Base-by-base conservation (phyloP, 2,797 vertebrate genomes). In the Astyanax mexicanus region DNA sequence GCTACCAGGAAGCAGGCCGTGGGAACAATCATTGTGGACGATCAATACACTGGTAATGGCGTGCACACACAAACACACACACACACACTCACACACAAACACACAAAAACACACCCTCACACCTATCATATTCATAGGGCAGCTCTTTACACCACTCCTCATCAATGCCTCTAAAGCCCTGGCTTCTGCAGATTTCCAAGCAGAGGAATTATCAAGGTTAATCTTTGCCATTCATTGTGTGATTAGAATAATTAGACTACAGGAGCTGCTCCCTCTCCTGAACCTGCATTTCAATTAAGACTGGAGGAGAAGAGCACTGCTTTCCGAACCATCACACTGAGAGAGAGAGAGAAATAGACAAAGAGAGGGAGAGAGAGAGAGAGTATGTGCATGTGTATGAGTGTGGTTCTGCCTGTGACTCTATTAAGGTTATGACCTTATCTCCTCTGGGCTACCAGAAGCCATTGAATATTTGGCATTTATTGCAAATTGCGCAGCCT, bases 21-120 rank as follows among this genome's bases (percentile, higher is more conserved):
- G 70, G 96, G 95, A 92, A 94, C 92, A 64, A 96, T 99, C 88
- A 91, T 91, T 85, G 91, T 98, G 17, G 93, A 94, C 80, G 88
- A 89, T 90, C 90, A 90, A 89, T 91, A 92, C 87, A 88, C 82
- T 72, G 91, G 92, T 93, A 91, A 90, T 88, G 79, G 86, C 11
- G 21, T 67, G 75, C 21, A 32, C 68, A 79, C 74, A 58, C 73
- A 55, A 60, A 60, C 55, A 25, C 44, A 69, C 37, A 35, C 58
- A 45, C 27, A 51, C 52, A 58, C 42, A 47, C 25, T 8, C 58
- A 52, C 9, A 23, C 6, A 35, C 58, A 45, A 27, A 51, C 52
- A 58, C 42, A 47, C 25, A 8, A 58, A 52, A 9, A 23, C 6
- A 65, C 45, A 35, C 32, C 32, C 32, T 35, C 49, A 69, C 27